A percentile compares a stretch with the other conserved stretches of the same genome.
These are phyloP conservation scores for Drosophila parvula DNA, from an alignment of 1,140 invertebrate genomes.

Conservation along the genomic window DNA sequence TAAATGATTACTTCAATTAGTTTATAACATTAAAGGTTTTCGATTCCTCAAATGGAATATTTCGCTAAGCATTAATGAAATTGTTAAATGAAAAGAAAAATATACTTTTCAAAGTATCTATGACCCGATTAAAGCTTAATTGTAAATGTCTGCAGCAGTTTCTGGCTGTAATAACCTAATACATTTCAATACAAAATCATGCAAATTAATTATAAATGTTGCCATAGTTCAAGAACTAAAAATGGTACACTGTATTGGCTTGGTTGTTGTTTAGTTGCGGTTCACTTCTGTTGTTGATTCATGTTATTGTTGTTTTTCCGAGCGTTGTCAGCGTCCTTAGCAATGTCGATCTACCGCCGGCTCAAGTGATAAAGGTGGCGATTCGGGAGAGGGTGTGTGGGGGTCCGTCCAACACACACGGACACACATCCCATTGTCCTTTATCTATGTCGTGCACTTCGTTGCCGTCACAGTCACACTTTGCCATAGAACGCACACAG, in stretches of 20 bases:
- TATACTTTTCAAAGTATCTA: too few species aligned
- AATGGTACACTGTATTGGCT: background rate
- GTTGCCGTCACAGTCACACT: slow-evolving; percentile 71
- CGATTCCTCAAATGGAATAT: too few species aligned
- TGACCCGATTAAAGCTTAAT: too few species aligned
- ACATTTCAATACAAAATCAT: background rate
- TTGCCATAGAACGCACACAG: slow-evolving; percentile 23
- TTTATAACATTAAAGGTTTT: background rate
- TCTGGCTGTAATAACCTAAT: background rate
- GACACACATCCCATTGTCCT: slow-evolving; percentile 26
- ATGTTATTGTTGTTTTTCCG: slow-evolving; percentile 42
- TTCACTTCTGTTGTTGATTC: slow-evolving; percentile 34
- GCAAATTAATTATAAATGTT: background rate
- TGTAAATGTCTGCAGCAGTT: too few species aligned
- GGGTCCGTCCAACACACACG: slow-evolving; percentile 6
- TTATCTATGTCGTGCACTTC: slow-evolving; percentile 72
- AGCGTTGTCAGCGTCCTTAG: slow-evolving; percentile 58
- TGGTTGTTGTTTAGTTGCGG: background rate
- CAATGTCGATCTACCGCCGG: slow-evolving; percentile 59
- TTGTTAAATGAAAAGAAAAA: too few species aligned
- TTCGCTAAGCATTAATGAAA: too few species aligned
- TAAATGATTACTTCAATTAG: background rate
- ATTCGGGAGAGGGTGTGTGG: slow-evolving; percentile 12
- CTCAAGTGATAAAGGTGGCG: slow-evolving; percentile 38
- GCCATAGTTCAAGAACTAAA: background rate